Evolutionary conservation across 1,140 invertebrate species (phyloP), one percentile per base, ranked within the genome.

Genomic region (Tetragnatha versicolor): DNA sequence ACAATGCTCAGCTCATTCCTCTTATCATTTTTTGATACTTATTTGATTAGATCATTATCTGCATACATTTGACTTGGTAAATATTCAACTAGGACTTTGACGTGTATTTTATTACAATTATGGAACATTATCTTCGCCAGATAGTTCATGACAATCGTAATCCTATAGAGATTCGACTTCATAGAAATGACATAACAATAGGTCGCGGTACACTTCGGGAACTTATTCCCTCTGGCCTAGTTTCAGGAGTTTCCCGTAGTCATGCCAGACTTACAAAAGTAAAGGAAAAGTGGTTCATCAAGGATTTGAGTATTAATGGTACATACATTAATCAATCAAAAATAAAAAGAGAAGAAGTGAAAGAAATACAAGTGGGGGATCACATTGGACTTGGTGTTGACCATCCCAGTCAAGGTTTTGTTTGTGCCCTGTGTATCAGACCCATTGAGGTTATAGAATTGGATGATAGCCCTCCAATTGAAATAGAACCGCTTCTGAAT

Each of bases 281-380:
- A 35, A 27, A 39, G 0, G 12, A 33, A 14, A 47, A 49, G 3
- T 66, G 55, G 60, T 47, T 72, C 42, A 14, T 79, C 25, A 33
- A 61, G 55, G 78, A 79, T 47, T 14, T 79, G 39, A 79, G 78
- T 27, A 10, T 65, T 14, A 72, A 79, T 70, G 78, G 78, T 14
- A 27, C 63, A 5, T 79, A 20, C 65, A 47, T 70, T 1, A 72
- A 79, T 33, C 31, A 33, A 3, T 39, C 17, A 4, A 31, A 25
- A 37, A 63, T 79, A 14, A n/a, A 37, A 14, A 6, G 12, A 4
- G 22, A 25, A 35, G 12, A n/a, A n/a, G n/a, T n/a, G n/a, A n/a
- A 2, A 22, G 3, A 12, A 25, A 7, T 65, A 29, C 33, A 47
- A 12, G 20, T 45, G 10, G 66, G 66, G 12, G 78, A 79, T 79